Evolutionary conservation across 2,888 invertebrate species (phyloP).

Genomic region (Operophtera brumata): DNA sequence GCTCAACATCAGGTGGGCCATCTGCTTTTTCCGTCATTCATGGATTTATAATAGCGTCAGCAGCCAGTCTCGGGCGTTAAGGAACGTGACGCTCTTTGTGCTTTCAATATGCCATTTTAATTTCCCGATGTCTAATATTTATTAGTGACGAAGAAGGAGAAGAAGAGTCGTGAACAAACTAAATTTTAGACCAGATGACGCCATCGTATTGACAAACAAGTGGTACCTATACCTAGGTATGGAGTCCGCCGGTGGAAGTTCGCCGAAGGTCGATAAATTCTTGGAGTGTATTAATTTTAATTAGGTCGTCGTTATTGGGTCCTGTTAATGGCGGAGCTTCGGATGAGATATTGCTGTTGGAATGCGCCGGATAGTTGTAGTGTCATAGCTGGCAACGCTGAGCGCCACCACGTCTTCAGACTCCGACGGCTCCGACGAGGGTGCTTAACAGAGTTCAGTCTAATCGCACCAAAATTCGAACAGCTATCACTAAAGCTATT

Average conservation of each 20-base stretch:
- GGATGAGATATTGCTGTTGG: constrained; percentile 33
- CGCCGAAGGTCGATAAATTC: constrained; percentile 29
- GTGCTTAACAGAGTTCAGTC: too few relatives aligned
- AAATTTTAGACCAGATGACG: constrained; percentile 16
- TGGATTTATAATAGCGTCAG: too few relatives aligned
- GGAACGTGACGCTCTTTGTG: too few relatives aligned
- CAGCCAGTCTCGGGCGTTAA: too few relatives aligned
- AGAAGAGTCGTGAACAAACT: constrained; percentile 1
- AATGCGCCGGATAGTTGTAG: constrained; percentile 24
- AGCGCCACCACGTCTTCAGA: too few relatives aligned
- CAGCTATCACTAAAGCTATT: too few relatives aligned
- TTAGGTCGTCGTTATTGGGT: constrained; percentile 46
- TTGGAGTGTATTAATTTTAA: constrained; percentile 46
- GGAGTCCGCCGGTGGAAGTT: constrained; percentile 5
- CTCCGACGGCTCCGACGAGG: too few relatives aligned
- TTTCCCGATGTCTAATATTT: constrained; percentile 7
- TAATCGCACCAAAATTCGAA: too few relatives aligned
- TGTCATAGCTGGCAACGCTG: constrained; percentile 3
- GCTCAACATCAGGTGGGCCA: too few relatives aligned
- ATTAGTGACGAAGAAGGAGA: not conserved
- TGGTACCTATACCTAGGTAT: too few relatives aligned
- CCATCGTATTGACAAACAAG: constrained; percentile 12
- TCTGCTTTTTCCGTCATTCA: too few relatives aligned
- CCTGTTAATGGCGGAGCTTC: constrained; percentile 27
- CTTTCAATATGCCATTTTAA: not conserved